These are phyloP conservation scores for Periophthalmus modestus DNA, from an alignment of 2,113 vertebrate genomes.

Conservation along the genomic window DNA sequence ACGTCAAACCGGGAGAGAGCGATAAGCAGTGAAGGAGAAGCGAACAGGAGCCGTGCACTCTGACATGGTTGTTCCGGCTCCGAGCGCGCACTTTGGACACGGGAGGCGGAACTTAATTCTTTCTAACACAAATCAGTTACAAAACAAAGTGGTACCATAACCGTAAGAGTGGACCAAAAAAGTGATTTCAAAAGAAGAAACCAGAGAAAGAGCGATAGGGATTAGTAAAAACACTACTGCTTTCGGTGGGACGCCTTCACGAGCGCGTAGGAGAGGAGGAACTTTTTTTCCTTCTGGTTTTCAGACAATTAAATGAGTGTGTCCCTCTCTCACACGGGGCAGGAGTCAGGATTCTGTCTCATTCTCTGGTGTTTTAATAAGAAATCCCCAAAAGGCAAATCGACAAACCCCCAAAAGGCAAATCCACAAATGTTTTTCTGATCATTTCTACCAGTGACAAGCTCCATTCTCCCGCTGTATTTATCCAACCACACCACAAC, in stretches of 20 bases:
- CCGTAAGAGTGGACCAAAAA: background rate
- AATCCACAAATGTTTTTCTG: too few relatives aligned
- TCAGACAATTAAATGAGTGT: too few relatives aligned
- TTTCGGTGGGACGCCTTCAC: background rate
- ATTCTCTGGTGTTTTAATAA: too few relatives aligned
- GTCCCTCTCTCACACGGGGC: too few relatives aligned
- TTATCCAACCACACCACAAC: too few relatives aligned
- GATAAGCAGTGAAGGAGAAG: background rate
- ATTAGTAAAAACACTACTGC: background rate
- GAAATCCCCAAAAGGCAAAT: too few relatives aligned
- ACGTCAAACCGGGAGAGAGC: background rate
- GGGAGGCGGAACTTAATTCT: background rate
- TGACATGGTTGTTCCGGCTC: background rate
- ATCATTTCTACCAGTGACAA: too few relatives aligned
- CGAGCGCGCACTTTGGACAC: background rate
- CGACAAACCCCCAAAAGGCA: too few relatives aligned
- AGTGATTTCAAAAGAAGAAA: background rate
- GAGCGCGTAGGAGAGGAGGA: background rate
- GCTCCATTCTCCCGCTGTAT: too few relatives aligned
- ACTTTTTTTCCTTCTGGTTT: background rate
- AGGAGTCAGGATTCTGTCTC: too few relatives aligned
- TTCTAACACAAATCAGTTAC: background rate
- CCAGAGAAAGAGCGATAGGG: background rate
- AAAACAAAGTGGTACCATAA: background rate
- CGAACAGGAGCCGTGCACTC: background rate